Conservation (phyloP, 2,797 vertebrate genomes). For the Thalassophryne amazonica region DNA sequence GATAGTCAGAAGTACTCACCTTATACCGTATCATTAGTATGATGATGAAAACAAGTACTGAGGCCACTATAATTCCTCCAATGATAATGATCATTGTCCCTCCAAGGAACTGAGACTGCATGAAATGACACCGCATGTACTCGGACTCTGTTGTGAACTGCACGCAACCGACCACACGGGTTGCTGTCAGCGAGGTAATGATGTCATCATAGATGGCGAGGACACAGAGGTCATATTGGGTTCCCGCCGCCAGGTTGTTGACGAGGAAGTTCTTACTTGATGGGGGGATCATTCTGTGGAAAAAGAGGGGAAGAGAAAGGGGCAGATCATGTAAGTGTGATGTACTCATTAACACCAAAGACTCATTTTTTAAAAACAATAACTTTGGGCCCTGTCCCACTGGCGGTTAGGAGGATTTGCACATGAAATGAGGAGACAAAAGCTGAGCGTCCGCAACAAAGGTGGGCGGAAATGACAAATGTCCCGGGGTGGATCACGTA, state of each 20-base stretch:
- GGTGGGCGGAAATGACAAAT: no score
- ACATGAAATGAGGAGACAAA: no score
- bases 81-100: constrained; percentile 99
- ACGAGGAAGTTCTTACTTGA: constrained; percentile 98
- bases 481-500: no score
- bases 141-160: constrained; percentile 96
- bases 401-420: no score
- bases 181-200: constrained; percentile 95
- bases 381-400: no score
- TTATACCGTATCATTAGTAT: constrained; percentile 99
- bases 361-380: no score
- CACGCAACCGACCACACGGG: constrained; percentile 94
- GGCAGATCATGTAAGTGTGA: neutral
- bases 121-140: constrained; percentile 96
- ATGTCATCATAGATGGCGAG: constrained; percentile 96
- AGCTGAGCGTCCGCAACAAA: no score
- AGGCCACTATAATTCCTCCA: constrained; percentile 96
- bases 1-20: constrained; percentile 64
- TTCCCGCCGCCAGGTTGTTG: constrained; percentile 94
- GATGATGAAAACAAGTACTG: constrained; percentile 97
- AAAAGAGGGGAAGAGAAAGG: neutral
- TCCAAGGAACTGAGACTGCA: constrained; percentile 98
- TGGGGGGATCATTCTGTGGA: constrained; percentile 93
- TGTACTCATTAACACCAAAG: no score
- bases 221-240: constrained; percentile 92